Evolutionary conservation across 1,140 invertebrate genomes (phyloP), one percentile per base, ranked within the genome.

Genomic region (Kradibia gibbosae): DNA sequence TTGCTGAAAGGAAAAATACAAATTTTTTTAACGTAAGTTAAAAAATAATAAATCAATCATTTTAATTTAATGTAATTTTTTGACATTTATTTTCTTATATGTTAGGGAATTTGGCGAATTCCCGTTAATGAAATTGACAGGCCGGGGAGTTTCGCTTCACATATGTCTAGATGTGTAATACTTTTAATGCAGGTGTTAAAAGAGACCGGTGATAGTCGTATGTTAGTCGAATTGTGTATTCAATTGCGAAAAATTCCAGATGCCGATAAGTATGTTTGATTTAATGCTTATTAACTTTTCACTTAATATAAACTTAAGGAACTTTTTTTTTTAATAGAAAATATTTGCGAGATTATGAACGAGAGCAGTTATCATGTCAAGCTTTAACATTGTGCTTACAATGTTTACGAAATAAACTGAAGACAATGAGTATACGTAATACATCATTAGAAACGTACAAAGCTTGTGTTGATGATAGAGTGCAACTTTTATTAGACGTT

Each of bases 61-160:
- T 55, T 36, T 22, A 36, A 74, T 74, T 5, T 4, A 42, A 22
- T 36, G n/a, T 57, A 53, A 22, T 55, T 4, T 55, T 71, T 70
- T 42, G 22, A 70, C 17, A 22, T 53, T 1, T 55, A 28, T 20
- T n/a, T n/a, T 48, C 45, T 82, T n/a, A 80, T 77, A 39, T 74
- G 87, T 89, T 25, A 96, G 95, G 97, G 97, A 77, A 94, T 98
- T 78, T 99, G 98, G 98, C 93, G 96, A 82, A 97, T 98, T 87
- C 97, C 97, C 7, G 93, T 95, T 31, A 93, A 94, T 78, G 98
- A 99, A 92, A 96, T 99, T 48, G 98, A 99, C 86, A 92, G 98
- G 62, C 95, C 96, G 2, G 98, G 98, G 20, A 96, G 96, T 87
- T 97, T 99, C 90, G 94, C 96, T 11, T 94, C 96, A 50, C 97